Conservation (phyloP, 2,113 vertebrate genomes). For the Vombatus ursinus region DNA sequence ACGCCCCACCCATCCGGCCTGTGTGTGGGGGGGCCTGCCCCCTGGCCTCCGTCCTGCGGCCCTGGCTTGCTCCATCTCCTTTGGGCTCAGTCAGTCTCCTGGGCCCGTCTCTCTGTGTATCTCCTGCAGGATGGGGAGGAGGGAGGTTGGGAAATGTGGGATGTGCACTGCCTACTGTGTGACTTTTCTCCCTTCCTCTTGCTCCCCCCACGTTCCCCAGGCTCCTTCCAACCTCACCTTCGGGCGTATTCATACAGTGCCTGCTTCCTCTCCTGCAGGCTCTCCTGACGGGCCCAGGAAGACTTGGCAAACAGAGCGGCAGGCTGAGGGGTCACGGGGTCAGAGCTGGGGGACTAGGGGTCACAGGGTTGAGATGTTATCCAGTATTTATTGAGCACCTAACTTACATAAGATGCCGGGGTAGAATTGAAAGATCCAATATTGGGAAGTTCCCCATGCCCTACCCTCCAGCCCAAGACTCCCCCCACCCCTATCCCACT, state of each 20-base stretch:
- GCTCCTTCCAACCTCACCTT: slow-evolving; percentile 85
- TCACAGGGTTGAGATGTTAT: slow-evolving; percentile 75
- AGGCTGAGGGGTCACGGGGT: slow-evolving; percentile 79
- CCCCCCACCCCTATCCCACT: background rate
- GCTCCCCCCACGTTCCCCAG: background rate
- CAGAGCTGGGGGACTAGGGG: slow-evolving; percentile 78
- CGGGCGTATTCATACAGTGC: slow-evolving; percentile 94
- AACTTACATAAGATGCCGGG: slow-evolving; percentile 73
- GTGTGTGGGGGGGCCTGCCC: slow-evolving; percentile 68
- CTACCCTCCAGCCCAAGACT: slow-evolving; percentile 21
- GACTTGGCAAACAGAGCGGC: slow-evolving; percentile 91
- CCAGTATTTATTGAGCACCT: slow-evolving; percentile 70
- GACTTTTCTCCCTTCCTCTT: background rate
- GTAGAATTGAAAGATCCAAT: slow-evolving; percentile 39
- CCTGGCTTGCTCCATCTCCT: slow-evolving; percentile 67
- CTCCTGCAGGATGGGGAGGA: slow-evolving; percentile 67
- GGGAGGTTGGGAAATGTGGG: slow-evolving; percentile 7
- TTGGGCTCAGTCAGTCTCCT: slow-evolving; percentile 74
- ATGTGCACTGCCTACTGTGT: background rate
- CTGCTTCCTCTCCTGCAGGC: slow-evolving; percentile 95
- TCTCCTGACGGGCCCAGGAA: slow-evolving; percentile 93
- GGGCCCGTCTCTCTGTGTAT: slow-evolving; percentile 76
- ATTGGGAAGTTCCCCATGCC: slow-evolving; percentile 10
- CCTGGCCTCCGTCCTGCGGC: slow-evolving; percentile 74
- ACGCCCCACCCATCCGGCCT: slow-evolving; percentile 67